Evolutionary conservation across 2,888 invertebrate species (phyloP).

Genomic region (Drosophila merina): DNA sequence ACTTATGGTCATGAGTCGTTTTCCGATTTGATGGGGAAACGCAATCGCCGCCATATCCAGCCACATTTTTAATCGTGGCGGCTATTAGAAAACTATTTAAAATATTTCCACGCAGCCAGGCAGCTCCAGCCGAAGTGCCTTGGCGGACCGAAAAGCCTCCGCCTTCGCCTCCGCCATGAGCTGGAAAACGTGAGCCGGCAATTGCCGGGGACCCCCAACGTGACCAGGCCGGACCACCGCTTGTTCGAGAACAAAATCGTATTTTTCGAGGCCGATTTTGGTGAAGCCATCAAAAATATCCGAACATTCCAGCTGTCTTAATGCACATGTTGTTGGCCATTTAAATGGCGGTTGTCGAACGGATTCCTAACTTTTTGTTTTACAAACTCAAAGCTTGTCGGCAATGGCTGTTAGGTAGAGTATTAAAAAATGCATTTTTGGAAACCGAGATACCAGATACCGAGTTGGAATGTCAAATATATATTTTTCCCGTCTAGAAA

Average conservation of each 20-base stretch:
- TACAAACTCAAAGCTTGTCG: constrained; percentile 65
- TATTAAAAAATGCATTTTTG: too few relatives aligned
- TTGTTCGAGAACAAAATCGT: constrained; percentile 53
- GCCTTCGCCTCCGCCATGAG: constrained; percentile 41
- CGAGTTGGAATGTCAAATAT: too few relatives aligned
- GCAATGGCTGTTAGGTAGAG: constrained; percentile 42
- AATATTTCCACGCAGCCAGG: constrained; percentile 67
- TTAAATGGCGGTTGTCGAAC: constrained; percentile 56
- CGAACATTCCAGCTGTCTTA: constrained; percentile 26
- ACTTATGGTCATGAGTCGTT: constrained; percentile 58
- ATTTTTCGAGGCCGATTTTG: constrained; percentile 57
- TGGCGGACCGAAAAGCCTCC: constrained; percentile 30
- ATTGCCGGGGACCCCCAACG: constrained; percentile 67
- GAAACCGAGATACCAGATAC: too few relatives aligned
- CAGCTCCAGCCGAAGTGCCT: constrained; percentile 33
- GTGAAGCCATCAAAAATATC: constrained; percentile 59
- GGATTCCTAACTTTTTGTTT: constrained; percentile 51
- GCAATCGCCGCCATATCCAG: constrained; percentile 38
- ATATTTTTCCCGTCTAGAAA: background rate
- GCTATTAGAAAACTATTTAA: constrained; percentile 76
- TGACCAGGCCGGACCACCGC: constrained; percentile 41
- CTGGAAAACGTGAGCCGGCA: constrained; percentile 66
- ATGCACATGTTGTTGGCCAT: constrained; percentile 36
- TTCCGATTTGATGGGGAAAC: constrained; percentile 29
- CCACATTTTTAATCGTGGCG: constrained; percentile 60